Conservation (phyloP, 2,113 vertebrate species). For the Charina bottae region DNA sequence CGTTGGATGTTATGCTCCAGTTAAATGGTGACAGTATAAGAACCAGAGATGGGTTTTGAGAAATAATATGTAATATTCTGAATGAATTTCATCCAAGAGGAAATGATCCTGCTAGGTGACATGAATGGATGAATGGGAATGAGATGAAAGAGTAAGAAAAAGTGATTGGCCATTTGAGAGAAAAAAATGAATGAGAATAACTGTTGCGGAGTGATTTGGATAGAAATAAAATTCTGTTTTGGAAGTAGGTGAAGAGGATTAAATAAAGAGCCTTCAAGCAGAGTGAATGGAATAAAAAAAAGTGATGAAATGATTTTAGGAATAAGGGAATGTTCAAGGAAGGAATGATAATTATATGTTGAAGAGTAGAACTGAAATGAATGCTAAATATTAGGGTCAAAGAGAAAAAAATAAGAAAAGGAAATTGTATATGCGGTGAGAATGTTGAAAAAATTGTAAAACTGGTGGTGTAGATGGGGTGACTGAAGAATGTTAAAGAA, state of each 20-base stretch:
- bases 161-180: neutral
- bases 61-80: neutral
- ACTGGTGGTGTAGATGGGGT: neutral
- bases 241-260: neutral
- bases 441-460: neutral
- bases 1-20: neutral
- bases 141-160: neutral
- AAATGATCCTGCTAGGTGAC: neutral
- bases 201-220: neutral
- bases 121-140: neutral
- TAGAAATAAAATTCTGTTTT: neutral
- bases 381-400: neutral
- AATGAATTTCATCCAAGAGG: neutral
- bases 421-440: neutral
- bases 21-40: neutral
- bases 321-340: neutral
- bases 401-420: neutral
- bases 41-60: neutral
- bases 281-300: neutral
- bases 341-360: neutral
- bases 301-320: neutral
- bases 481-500: neutral
- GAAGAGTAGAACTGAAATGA: neutral
- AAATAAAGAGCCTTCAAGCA: neutral
- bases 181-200: neutral